These are phyloP conservation scores for Endotricha flammealis DNA, from an alignment of 2,888 invertebrate genomes.

Conservation along the genomic window DNA sequence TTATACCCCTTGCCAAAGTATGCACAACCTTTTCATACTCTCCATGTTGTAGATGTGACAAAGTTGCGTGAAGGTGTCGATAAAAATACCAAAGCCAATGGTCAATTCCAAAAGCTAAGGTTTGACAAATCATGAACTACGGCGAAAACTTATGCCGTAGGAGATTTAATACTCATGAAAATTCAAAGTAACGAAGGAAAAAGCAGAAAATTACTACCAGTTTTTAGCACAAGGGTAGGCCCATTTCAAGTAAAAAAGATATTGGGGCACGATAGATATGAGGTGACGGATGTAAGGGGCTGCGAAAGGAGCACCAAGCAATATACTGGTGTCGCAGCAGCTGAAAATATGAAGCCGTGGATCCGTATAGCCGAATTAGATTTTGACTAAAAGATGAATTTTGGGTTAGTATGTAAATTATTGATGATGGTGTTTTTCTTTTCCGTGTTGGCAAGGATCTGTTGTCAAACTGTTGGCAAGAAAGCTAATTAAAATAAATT, in stretches of 20 bases:
- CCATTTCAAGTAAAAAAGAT: conserved; percentile 5
- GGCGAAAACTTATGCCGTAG: conserved; percentile 3
- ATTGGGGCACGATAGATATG: conserved; percentile 8
- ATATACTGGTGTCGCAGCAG: conserved; percentile 2
- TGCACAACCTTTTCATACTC: too few relatives aligned
- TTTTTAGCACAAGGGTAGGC: conserved; percentile 10
- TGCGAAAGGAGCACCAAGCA: background rate
- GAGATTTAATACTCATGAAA: conserved; percentile 6
- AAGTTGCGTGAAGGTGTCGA: too few relatives aligned
- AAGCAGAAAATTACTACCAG: conserved; percentile 9
- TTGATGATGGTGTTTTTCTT: too few relatives aligned
- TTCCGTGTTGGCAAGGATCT: too few relatives aligned
- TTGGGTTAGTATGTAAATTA: too few relatives aligned
- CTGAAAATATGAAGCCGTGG: conserved; percentile 4
- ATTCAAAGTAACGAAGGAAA: conserved; percentile 7
- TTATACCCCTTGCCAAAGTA: too few relatives aligned
- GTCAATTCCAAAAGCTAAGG: background rate
- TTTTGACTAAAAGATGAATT: background rate
- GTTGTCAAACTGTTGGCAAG: too few relatives aligned
- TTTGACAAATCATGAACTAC: conserved; percentile 8
- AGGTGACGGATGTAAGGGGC: conserved; percentile 9
- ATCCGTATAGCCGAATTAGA: background rate
- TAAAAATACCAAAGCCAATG: conserved; percentile 7
- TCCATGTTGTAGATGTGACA: too few relatives aligned
- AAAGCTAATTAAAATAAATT: too few relatives aligned